These are phyloP conservation scores for Trichogramma dendrolimi DNA, from an alignment of 2,888 invertebrate genomes.

Conservation along the genomic window DNA sequence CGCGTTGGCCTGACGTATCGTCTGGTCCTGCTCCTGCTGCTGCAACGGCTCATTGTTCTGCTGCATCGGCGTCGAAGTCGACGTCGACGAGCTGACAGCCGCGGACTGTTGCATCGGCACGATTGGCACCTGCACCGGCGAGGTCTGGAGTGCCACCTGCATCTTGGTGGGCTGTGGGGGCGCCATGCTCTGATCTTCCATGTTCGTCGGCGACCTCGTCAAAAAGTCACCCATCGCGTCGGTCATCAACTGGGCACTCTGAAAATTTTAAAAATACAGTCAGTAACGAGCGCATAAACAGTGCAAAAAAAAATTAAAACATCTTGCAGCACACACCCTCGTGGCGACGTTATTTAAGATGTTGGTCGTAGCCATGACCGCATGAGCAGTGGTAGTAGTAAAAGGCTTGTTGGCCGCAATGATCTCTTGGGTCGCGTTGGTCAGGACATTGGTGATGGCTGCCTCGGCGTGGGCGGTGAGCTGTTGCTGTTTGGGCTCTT, in stretches of 20 bases:
- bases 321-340: constrained; percentile 28
- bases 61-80: constrained; percentile 54
- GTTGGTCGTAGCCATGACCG: constrained; percentile 51
- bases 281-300: background rate
- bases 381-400: constrained; percentile 50
- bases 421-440: constrained; percentile 49
- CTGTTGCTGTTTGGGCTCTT: constrained; percentile 47
- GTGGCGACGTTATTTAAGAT: constrained; percentile 49
- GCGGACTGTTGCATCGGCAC: constrained; percentile 37
- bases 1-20: constrained; percentile 41
- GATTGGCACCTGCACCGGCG: constrained; percentile 35
- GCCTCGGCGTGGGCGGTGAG: constrained; percentile 49
- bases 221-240: constrained; percentile 48
- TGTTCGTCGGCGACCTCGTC: constrained; percentile 42
- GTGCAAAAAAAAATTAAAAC: background rate
- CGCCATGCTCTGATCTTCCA: background rate
- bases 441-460: constrained; percentile 48
- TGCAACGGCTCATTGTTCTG: constrained; percentile 55
- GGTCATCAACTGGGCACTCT: constrained; percentile 49
- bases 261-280: background rate
- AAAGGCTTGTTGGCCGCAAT: constrained; percentile 49
- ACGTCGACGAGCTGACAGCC: constrained; percentile 31
- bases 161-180: constrained; percentile 40
- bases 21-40: constrained; percentile 49
- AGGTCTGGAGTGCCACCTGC: constrained; percentile 45